These are phyloP conservation scores for Macropis europaea DNA, from an alignment of 2,888 invertebrate genomes.

Conservation along the genomic window DNA sequence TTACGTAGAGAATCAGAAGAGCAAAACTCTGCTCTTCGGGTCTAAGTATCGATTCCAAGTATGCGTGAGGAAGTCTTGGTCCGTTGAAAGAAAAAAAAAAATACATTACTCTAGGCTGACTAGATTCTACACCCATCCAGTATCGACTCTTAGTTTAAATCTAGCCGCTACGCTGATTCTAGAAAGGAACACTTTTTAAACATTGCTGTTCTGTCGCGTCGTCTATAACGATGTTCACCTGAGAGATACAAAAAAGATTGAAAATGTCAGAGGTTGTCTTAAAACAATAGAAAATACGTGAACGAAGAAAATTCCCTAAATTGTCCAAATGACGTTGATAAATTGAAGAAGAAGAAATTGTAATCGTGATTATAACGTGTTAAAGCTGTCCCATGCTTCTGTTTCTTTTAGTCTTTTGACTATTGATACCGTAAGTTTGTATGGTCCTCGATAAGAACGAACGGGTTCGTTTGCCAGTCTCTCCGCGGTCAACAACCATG, in stretches of 20 bases:
- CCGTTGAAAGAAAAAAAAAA: slow-evolving; percentile 36
- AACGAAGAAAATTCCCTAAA: slow-evolving; percentile 10
- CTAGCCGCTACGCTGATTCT: slow-evolving; percentile 44
- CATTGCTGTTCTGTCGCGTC: background rate
- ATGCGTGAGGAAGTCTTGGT: slow-evolving; percentile 52
- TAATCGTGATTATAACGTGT: background rate
- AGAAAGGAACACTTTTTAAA: slow-evolving; percentile 38
- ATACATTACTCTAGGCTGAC: slow-evolving; percentile 59
- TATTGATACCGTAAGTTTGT: slow-evolving; percentile 3
- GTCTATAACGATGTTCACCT: background rate
- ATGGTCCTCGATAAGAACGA: slow-evolving; percentile 27
- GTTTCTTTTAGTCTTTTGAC: background rate
- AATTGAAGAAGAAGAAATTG: background rate
- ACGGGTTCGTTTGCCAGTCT: background rate
- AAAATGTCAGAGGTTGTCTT: background rate
- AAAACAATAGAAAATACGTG: background rate
- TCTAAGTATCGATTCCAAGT: slow-evolving; percentile 17
- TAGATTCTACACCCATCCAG: slow-evolving; percentile 70
- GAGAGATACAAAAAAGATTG: slow-evolving; percentile 24
- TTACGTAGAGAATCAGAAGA: slow-evolving; percentile 4
- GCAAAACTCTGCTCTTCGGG: background rate
- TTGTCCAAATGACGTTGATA: background rate
- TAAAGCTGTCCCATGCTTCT: background rate
- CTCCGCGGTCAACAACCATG: slow-evolving; percentile 2
- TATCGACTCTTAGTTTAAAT: slow-evolving; percentile 44